Base-by-base conservation (phyloP, 2,797 vertebrate species). In the Eulemur albifrons region DNA sequence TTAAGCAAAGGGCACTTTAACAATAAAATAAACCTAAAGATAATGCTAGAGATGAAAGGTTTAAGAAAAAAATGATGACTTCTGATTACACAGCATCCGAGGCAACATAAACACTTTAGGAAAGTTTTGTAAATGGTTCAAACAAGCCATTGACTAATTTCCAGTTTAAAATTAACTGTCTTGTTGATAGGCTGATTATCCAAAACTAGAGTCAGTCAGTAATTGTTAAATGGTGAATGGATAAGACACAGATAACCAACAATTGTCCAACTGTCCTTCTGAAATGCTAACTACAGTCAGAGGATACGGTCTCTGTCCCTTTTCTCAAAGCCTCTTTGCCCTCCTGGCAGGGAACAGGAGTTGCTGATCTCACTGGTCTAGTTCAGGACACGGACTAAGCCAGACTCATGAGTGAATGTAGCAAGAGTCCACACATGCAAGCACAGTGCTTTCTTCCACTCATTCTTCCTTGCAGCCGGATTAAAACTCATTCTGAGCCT, bases 1-100 rank as follows among this genome's bases (percentile, higher is more conserved):
- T 86, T 73, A 95, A 77, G 57, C 27, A 73, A 88, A 86, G 61
- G 10, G 2, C 2, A 81, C 32, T 76, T 96, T 69, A 82, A 81
- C 72, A 94, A 93, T 67, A 93, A 59, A 90, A 65, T 67, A 90
- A 88, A 38, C 1, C 35, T 61, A 83, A 93, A 54, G 75, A 73
- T 85, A 76, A 92, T n/a, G 13, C 23, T 80, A 90, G 12, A 38
- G 52, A 83, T 52, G 45, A 87, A 43, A 87, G 18, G 38, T 6
- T 30, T n/a, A 81, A 73, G 32, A 21, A 82, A 65, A 65, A 79
- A 89, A 69, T 84, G 4, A 43, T 50, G 38, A 61, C 12, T 69
- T 89, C 38, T 61, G 23, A 79, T 77, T 76, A 77, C 32, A 48
- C 1, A 30, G 9, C 38, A 73, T 38, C 70, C 75, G 63, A 82